Conservation (phyloP, 2,888 invertebrate species). For the Cerastis leucographa region DNA sequence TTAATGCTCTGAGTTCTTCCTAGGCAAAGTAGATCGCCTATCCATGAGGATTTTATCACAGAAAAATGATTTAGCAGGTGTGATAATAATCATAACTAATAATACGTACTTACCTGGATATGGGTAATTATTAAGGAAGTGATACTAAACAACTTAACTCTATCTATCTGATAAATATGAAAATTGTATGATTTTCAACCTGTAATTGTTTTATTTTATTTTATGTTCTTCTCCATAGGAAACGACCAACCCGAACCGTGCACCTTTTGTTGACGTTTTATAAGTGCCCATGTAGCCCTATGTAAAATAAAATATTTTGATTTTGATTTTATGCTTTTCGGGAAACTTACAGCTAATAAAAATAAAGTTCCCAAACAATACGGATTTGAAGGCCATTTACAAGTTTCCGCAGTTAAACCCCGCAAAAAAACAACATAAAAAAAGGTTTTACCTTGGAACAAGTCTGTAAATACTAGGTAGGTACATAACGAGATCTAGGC, state of each 20-base stretch:
- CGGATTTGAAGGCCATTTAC: no score
- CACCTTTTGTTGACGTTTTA: no score
- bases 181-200: conserved; percentile 7
- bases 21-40: not conserved
- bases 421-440: no score
- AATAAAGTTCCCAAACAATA: no score
- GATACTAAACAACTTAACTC: not conserved
- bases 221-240: no score
- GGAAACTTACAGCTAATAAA: no score
- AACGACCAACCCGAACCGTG: no score
- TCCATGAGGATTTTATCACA: not conserved
- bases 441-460: conserved; percentile 18
- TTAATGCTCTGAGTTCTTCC: not conserved
- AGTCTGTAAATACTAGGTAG: not conserved
- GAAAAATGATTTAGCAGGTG: not conserved
- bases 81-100: not conserved
- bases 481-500: not conserved
- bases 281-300: no score
- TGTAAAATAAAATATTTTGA: no score
- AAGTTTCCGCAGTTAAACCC: no score
- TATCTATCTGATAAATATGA: not conserved
- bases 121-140: conserved; percentile 1
- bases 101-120: not conserved
- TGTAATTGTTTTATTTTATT: not conserved
- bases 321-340: no score